A percentile compares a stretch with the other conserved stretches of the same genome.
Conservation (phyloP, 2,113 vertebrate genomes). For the Pelobates fuscus region DNA sequence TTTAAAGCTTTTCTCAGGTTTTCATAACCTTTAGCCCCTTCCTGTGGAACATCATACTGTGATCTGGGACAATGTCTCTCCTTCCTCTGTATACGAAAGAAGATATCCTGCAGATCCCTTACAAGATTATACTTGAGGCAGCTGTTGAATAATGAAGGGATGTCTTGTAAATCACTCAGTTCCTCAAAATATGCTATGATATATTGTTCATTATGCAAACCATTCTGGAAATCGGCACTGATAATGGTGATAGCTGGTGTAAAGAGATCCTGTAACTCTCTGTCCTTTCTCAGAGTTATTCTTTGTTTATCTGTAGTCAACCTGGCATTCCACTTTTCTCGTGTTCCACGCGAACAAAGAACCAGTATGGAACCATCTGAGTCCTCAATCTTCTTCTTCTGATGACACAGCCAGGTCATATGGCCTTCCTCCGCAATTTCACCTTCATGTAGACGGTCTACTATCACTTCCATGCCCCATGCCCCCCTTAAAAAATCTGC, state of each 20-base stretch:
- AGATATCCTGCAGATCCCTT: constrained; percentile 89
- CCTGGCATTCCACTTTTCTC: constrained; percentile 90
- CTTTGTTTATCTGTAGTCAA: constrained; percentile 64
- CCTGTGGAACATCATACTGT: constrained; percentile 76
- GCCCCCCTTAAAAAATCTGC: constrained; percentile 82
- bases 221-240: constrained; percentile 84
- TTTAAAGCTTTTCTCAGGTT: constrained; percentile 76
- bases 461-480: constrained; percentile 85
- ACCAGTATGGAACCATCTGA: constrained; percentile 83
- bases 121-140: constrained; percentile 82
- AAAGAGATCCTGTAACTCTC: constrained; percentile 78
- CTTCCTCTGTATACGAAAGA: constrained; percentile 86
- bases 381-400: constrained; percentile 77
- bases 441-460: constrained; percentile 82
- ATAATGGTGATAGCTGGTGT: constrained; percentile 86
- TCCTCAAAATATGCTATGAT: constrained; percentile 89
- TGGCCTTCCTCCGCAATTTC: constrained; percentile 78
- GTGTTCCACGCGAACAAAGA: constrained; percentile 86
- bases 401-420: constrained; percentile 83
- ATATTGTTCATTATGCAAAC: constrained; percentile 83
- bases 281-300: constrained; percentile 77
- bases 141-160: constrained; percentile 86
- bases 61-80: constrained; percentile 86
- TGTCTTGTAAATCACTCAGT: constrained; percentile 72
- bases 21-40: constrained; percentile 72